phyloP scores from a whole-genome alignment of 2,797 vertebrate species.

The Cirrhinus molitorella region DNA sequence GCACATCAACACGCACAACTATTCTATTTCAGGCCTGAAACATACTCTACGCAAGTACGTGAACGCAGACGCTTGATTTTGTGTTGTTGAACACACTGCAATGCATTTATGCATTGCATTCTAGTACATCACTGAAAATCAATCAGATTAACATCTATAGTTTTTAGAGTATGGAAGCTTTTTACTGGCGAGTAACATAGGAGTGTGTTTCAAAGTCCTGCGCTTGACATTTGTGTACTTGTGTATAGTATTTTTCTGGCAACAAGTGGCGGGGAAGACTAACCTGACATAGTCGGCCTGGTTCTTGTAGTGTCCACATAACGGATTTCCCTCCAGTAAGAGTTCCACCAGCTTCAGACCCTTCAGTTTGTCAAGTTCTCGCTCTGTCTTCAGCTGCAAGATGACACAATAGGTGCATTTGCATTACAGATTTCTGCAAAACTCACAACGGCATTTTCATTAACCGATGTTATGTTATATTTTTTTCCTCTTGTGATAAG shows the following conservation, averaged over 20 bases:
- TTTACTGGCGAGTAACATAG: neutral
- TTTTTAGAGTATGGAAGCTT: neutral
- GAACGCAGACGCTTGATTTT: neutral
- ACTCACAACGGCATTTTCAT: too few species aligned
- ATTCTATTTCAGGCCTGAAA: constrained; percentile 1
- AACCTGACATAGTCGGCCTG: constrained; percentile 91
- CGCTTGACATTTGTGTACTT: constrained; percentile 8
- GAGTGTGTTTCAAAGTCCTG: neutral
- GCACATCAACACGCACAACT: neutral
- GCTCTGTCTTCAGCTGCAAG: constrained; percentile 85
- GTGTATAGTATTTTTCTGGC: neutral
- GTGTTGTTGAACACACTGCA: neutral
- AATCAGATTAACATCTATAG: neutral
- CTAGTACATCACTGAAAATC: neutral
- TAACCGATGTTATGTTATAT: too few species aligned
- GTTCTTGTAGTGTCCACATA: constrained; percentile 86
- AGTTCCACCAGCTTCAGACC: constrained; percentile 89
- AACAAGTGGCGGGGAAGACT: constrained; percentile 61
- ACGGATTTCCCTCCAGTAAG: constrained; percentile 86
- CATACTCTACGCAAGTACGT: constrained; percentile 10
- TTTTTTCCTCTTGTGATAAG: too few species aligned
- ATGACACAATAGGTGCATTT: neutral
- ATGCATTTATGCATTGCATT: neutral
- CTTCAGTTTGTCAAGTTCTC: constrained; percentile 91
- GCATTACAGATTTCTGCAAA: too few species aligned